phyloP scores from a whole-genome alignment of 2,888 invertebrate species.

The Chrysolina americana region DNA sequence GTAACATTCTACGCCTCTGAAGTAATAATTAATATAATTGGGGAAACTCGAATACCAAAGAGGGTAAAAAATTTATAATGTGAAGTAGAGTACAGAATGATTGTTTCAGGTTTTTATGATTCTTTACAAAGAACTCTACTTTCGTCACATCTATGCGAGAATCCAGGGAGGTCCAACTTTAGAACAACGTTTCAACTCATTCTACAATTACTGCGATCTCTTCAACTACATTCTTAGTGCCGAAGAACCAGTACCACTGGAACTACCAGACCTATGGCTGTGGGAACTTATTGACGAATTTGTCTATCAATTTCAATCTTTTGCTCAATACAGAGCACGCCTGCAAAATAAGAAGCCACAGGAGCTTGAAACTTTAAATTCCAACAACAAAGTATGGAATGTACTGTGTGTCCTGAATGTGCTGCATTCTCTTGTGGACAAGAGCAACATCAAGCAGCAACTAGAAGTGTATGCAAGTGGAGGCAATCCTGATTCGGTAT shows the following conservation, averaged over 20 bases:
- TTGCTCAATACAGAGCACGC: slow-evolving; percentile 85
- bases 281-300: slow-evolving; percentile 99
- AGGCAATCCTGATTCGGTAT: slow-evolving; percentile 92
- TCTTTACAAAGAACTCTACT: slow-evolving; percentile 97
- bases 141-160: slow-evolving; percentile 96
- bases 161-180: slow-evolving; percentile 91
- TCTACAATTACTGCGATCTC: slow-evolving; percentile 97
- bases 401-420: slow-evolving; percentile 98
- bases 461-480: slow-evolving; percentile 92
- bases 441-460: slow-evolving; percentile 98
- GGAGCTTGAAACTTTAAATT: slow-evolving; percentile 83
- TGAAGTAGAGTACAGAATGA: background rate
- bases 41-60: no score
- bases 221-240: slow-evolving; percentile 96
- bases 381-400: slow-evolving; percentile 96
- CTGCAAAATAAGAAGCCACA: slow-evolving; percentile 83
- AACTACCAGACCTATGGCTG: slow-evolving; percentile 98
- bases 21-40: no score
- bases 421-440: slow-evolving; percentile 96
- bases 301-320: slow-evolving; percentile 97
- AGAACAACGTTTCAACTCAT: slow-evolving; percentile 94
- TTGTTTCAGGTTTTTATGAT: slow-evolving; percentile 87
- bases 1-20: no score
- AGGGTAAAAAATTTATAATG: no score
- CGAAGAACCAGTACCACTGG: slow-evolving; percentile 88